A percentile compares a stretch with the other conserved stretches of the same genome.
Evolutionary conservation across 2,888 invertebrate species (phyloP).

Genomic region (Rhingia rostrata): DNA sequence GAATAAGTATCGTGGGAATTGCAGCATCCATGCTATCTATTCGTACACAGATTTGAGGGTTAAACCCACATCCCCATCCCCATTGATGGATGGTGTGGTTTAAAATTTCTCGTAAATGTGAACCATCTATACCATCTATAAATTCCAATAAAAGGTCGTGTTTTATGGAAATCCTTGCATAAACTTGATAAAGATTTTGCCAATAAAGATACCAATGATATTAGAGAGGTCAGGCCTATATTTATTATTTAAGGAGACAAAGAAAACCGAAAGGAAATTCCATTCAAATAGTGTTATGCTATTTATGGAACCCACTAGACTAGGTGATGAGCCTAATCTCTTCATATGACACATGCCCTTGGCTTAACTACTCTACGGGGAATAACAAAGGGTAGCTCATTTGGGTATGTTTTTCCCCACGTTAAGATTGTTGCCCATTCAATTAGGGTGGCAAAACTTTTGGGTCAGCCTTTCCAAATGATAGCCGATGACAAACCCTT

Average conservation of each 20-base stretch:
- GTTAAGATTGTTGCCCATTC: constrained; percentile 4
- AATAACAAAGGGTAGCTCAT: constrained; percentile 1
- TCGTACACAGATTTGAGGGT: background rate
- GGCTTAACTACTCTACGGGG: constrained; percentile 5
- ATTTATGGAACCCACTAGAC: constrained; percentile 24
- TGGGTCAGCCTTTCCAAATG: background rate
- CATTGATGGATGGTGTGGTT: background rate
- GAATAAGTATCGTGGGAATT: constrained; percentile 30
- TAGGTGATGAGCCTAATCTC: constrained; percentile 28
- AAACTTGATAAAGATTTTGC: too few species aligned
- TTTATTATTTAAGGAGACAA: background rate
- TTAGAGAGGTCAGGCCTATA: too few species aligned
- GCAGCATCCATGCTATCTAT: background rate
- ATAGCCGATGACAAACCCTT: background rate
- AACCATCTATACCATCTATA: background rate
- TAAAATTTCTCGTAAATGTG: too few species aligned
- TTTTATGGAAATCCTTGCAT: too few species aligned
- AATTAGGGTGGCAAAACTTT: constrained; percentile 6
- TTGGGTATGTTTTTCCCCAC: background rate
- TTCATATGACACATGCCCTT: constrained; percentile 4
- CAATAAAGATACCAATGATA: too few species aligned
- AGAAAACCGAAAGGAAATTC: background rate
- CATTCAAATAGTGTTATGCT: constrained; percentile 1
- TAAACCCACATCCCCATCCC: background rate
- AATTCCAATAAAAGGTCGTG: background rate